Evolutionary conservation across 1,140 invertebrate genomes (phyloP), one percentile per base, ranked within the genome.

Genomic region (Drosophila kurseongensis): DNA sequence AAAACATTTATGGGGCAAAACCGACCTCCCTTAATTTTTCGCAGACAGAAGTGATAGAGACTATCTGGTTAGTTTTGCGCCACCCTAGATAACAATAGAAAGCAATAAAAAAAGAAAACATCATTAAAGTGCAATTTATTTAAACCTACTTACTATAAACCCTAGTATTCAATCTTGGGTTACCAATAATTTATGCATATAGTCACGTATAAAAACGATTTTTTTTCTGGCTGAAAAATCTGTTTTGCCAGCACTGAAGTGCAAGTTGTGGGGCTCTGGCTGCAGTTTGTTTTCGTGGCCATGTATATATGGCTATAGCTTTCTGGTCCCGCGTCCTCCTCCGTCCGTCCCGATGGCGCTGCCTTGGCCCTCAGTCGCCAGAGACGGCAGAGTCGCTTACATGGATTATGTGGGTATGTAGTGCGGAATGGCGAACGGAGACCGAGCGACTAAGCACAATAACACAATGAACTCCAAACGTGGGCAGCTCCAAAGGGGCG

Each of bases 401-500:
- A 80, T 69, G 73, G 76, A 80, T 78, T 89, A 84, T 89, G 69
- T 89, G 80, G 77, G 85, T 89, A 89, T 89, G 77, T 89, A 89
- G 84, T 78, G 84, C 69, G 61, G 73, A 65, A 58, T 40, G 45
- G 58, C 16, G 45, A 63, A 63, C 65, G 65, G 58, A 81, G 69
- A 68, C 79, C 69, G 75, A 88, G 73, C 80, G 61, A 79, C 75
- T 71, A 82, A 86, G 75, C 83, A 89, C 81, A 90, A 90, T 89
- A 90, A 90, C 85, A 90, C 86, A 90, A 89, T 89, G 84, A 89
- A 89, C 84, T 89, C 80, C 73, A 84, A 89, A 78, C 81, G 29
- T 51, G 71, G 68, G 75, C 56, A 54, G 45, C 51, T 23, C 63
- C 50, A 29, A 36, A 78, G 44, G 41, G 42, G 47, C 44, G 54